Percentiles rank a stretch among this genome's conserved stretches.
phyloP scores from a whole-genome alignment of 2,113 vertebrate species.

The Haemorhous mexicanus region DNA sequence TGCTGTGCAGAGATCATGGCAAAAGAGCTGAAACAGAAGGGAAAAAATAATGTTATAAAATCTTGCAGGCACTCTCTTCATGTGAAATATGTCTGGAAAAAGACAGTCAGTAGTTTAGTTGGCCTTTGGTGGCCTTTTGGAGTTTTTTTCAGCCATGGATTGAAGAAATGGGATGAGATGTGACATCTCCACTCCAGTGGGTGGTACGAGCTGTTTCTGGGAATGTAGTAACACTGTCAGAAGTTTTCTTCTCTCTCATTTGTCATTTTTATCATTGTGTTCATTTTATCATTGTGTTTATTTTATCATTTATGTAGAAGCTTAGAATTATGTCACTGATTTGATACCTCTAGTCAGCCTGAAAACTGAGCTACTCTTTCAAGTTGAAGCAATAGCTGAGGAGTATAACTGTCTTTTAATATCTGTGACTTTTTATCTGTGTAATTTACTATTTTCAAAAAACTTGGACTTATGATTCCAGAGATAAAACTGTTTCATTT shows the following conservation, averaged over 20 bases:
- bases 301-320: neutral
- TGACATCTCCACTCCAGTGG: neutral
- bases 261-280: neutral
- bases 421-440: neutral
- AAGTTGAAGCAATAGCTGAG: neutral
- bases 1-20: conserved; percentile 40
- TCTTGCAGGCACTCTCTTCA: neutral
- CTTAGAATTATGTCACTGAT: neutral
- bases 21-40: conserved; percentile 12
- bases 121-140: neutral
- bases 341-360: neutral
- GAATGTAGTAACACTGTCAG: neutral
- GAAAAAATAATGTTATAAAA: neutral
- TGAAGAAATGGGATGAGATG: neutral
- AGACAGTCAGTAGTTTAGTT: neutral
- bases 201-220: neutral
- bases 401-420: neutral
- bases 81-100: neutral
- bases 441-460: neutral
- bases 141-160: rapidly evolving
- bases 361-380: neutral
- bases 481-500: neutral
- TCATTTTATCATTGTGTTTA: neutral
- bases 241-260: neutral
- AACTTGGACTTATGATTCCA: neutral